Conservation (phyloP, 1,140 invertebrate species). For the Drosophila nikananu region DNA sequence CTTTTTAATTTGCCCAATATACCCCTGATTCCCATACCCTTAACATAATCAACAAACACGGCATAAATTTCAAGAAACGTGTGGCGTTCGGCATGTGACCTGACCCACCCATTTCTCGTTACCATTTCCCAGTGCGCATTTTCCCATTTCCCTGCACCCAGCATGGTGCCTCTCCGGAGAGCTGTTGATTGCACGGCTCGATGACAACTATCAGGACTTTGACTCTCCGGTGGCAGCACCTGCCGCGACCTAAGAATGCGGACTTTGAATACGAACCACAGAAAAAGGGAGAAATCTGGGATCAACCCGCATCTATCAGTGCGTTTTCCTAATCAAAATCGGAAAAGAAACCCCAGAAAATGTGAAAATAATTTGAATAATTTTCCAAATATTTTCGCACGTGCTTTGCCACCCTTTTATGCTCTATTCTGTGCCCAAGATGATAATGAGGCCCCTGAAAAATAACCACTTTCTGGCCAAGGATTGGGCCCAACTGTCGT, state of each 20-base stretch:
- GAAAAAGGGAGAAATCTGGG: background rate
- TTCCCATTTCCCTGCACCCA: constrained; percentile 37
- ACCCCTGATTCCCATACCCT: background rate
- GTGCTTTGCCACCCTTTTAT: constrained; percentile 48
- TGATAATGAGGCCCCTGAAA: constrained; percentile 69
- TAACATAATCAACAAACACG: constrained; percentile 37
- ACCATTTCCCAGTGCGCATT: constrained; percentile 8
- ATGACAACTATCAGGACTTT: constrained; percentile 50
- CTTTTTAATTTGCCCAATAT: background rate
- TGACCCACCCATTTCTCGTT: constrained; percentile 29
- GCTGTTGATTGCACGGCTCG: constrained; percentile 44
- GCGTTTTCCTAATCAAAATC: constrained; percentile 28
- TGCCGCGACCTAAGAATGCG: constrained; percentile 19
- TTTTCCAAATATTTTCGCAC: constrained; percentile 51
- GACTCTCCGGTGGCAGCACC: constrained; percentile 30
- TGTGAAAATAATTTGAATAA: constrained; percentile 59
- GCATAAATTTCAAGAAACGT: constrained; percentile 75
- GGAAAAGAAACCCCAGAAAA: constrained; percentile 51
- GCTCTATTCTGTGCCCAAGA: background rate
- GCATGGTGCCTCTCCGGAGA: constrained; percentile 49
- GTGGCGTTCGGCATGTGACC: constrained; percentile 69
- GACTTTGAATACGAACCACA: background rate
- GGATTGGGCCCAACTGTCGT: constrained; percentile 57
- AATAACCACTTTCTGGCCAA: constrained; percentile 68
- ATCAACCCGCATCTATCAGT: constrained; percentile 30